Conservation (phyloP, 2,113 vertebrate genomes). For the Siniperca chuatsi region DNA sequence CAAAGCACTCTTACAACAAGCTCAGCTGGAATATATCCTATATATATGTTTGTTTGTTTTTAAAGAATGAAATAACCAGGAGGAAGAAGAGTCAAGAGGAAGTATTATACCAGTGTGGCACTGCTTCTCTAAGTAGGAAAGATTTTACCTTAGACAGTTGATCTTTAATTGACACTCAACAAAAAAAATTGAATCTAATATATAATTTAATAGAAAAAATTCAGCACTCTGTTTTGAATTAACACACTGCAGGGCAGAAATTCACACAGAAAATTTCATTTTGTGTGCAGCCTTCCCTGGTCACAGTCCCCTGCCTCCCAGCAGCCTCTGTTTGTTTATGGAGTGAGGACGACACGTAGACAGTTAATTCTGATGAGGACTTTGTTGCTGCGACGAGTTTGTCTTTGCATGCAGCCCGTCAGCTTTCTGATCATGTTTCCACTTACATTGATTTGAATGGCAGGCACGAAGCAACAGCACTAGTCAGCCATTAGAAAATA, state of each 20-base stretch:
- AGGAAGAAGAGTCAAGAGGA: background rate
- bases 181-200: background rate
- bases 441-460: constrained; percentile 49
- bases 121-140: background rate
- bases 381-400: constrained; percentile 22
- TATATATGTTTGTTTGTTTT: background rate
- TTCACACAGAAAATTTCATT: background rate
- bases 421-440: constrained; percentile 47
- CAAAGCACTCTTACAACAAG: constrained; percentile 4
- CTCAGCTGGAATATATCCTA: background rate
- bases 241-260: background rate
- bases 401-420: constrained; percentile 14
- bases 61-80: background rate
- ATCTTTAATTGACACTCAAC: background rate
- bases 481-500: constrained; percentile 43
- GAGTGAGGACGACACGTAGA: background rate
- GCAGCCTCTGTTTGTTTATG: background rate
- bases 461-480: constrained; percentile 40
- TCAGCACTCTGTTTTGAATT: background rate
- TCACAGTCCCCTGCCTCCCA: background rate
- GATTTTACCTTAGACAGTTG: background rate
- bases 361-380: background rate
- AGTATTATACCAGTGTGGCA: background rate
- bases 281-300: background rate
- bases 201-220: background rate